phyloP scores from a whole-genome alignment of 92 coral and sea anemone species.

The Chrysogorgia sp. region DNA sequence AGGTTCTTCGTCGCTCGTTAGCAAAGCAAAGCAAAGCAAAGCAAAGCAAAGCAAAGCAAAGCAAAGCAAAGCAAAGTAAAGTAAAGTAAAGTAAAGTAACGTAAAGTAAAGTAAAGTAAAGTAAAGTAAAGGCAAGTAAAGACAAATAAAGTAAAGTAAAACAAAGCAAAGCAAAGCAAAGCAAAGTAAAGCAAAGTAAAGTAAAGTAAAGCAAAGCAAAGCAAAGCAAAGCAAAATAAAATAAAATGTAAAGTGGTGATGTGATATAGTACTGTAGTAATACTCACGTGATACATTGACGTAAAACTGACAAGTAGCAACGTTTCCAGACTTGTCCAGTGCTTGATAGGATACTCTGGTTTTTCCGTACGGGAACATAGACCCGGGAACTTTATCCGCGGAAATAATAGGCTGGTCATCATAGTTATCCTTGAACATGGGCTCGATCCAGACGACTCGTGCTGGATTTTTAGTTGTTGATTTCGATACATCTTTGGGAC shows the following conservation, averaged over 20 bases:
- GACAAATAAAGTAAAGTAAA: not conserved
- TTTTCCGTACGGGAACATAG: conserved; percentile 74
- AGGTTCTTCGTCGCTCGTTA: too few species aligned
- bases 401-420: conserved; percentile 74
- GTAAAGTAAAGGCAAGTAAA: too few species aligned
- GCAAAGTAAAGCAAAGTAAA: too few species aligned
- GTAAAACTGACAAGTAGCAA: conserved; percentile 80
- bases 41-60: too few species aligned
- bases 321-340: conserved; percentile 76
- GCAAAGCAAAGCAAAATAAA: not conserved
- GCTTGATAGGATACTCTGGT: conserved; percentile 72
- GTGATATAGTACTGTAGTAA: too few species aligned
- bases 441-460: conserved; percentile 82
- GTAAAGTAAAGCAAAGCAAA: too few species aligned
- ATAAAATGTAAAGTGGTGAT: too few species aligned
- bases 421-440: conserved; percentile 79
- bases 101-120: too few species aligned
- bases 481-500: conserved; percentile 70
- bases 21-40: too few species aligned
- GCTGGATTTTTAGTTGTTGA: conserved; percentile 57
- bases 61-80: too few species aligned
- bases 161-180: too few species aligned
- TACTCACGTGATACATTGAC: conserved; percentile 90
- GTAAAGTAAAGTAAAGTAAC: too few species aligned
- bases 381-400: conserved; percentile 78